Percentiles rank a stretch among this genome's conserved stretches.
Evolutionary conservation across 1,140 invertebrate species (phyloP).

Genomic region (Zaprionus tsacasi): DNA sequence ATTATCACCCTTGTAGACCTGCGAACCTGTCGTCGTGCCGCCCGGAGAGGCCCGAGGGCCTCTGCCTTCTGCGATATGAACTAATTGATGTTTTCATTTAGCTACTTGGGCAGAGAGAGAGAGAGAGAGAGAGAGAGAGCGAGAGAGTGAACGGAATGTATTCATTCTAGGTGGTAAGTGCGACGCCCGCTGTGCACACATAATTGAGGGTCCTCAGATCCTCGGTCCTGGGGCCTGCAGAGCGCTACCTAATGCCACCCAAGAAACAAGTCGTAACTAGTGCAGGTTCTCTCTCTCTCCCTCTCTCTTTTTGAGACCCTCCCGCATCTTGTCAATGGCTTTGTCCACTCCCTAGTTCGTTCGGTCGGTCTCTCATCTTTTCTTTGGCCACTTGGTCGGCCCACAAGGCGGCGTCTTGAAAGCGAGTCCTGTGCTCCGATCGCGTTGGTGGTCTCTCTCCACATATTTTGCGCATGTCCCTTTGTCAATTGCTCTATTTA

Average conservation of each 20-base stretch:
- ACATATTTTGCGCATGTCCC: slow-evolving; percentile 74
- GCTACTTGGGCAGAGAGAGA: slow-evolving; percentile 18
- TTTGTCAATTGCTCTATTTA: slow-evolving; percentile 81
- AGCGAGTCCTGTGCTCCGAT: slow-evolving; percentile 18
- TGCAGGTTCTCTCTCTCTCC: slow-evolving; percentile 7
- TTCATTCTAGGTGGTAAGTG: slow-evolving; percentile 82
- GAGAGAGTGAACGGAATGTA: slow-evolving; percentile 40
- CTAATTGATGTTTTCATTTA: slow-evolving; percentile 82
- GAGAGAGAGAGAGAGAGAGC: slow-evolving; percentile 1
- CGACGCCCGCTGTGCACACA: slow-evolving; percentile 83
- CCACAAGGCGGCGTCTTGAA: slow-evolving; percentile 71
- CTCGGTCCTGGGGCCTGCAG: slow-evolving; percentile 15
- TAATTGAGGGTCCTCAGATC: slow-evolving; percentile 67
- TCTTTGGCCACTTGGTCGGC: slow-evolving; percentile 33
- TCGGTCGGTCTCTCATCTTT: slow-evolving; percentile 62
- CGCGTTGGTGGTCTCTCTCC: slow-evolving; percentile 65
- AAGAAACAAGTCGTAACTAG: slow-evolving; percentile 58
- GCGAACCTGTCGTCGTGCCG: slow-evolving; percentile 62
- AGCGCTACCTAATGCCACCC: slow-evolving; percentile 53
- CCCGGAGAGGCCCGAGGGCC: not conserved
- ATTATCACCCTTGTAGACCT: slow-evolving; percentile 67
- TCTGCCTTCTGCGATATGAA: slow-evolving; percentile 55
- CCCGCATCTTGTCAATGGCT: slow-evolving; percentile 71
- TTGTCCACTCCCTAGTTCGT: slow-evolving; percentile 61
- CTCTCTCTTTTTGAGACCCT: not conserved